Conservation (phyloP, 2,888 invertebrate genomes). For the Drosophila macrospina region DNA sequence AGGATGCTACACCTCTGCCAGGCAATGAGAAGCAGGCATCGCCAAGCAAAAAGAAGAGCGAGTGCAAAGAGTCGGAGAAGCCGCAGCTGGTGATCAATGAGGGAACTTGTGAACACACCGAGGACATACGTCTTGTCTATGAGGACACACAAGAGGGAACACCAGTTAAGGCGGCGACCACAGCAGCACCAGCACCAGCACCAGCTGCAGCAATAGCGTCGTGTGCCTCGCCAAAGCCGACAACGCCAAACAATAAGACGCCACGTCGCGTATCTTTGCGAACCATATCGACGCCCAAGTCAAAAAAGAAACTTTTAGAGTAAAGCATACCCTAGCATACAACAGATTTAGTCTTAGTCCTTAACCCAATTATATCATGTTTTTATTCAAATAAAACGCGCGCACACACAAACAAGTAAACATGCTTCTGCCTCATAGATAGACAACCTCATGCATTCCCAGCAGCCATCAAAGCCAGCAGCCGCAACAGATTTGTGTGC, state of each 20-base stretch:
- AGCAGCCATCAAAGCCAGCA: too few species aligned
- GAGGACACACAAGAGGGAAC: constrained; percentile 86
- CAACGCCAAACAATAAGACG: constrained; percentile 85
- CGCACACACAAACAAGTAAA: neutral
- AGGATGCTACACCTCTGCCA: constrained; percentile 45
- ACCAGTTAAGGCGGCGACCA: constrained; percentile 10
- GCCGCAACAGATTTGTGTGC: too few species aligned
- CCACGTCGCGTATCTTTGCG: constrained; percentile 90
- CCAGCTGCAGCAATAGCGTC: neutral
- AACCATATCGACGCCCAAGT: constrained; percentile 92
- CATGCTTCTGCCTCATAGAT: constrained; percentile 16
- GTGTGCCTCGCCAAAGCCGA: constrained; percentile 61
- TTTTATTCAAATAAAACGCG: constrained; percentile 46
- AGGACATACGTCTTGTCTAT: constrained; percentile 88
- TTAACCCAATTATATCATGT: constrained; percentile 39
- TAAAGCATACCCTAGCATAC: constrained; percentile 35
- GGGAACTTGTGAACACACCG: constrained; percentile 82
- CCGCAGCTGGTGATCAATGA: constrained; percentile 49
- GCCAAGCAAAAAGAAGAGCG: constrained; percentile 5
- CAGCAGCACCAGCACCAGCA: neutral
- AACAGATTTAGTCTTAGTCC: constrained; percentile 37
- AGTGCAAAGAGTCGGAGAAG: neutral
- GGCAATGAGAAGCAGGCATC: constrained; percentile 16
- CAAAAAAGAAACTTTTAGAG: constrained; percentile 86
- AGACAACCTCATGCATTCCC: neutral